Conservation (phyloP, 2,888 invertebrate species). For the Eledone cirrhosa region DNA sequence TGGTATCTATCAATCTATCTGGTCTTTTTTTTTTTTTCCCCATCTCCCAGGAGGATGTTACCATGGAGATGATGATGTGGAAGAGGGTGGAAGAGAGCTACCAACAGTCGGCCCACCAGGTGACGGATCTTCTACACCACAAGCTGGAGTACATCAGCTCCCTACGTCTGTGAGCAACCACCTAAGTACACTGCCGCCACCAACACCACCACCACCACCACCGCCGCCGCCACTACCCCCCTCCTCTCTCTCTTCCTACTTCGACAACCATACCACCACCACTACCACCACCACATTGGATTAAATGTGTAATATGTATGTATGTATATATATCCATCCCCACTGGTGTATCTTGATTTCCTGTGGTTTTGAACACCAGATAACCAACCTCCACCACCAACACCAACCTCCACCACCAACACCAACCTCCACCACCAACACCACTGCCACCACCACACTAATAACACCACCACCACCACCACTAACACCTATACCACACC, state of each 20-base stretch:
- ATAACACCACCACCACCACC: background rate
- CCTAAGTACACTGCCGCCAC: background rate
- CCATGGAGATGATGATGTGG: conserved; percentile 51
- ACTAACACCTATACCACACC: background rate
- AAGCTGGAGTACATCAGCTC: conserved; percentile 58
- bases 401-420: no score
- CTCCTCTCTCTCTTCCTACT: no score
- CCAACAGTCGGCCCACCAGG: conserved; percentile 55
- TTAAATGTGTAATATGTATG: background rate
- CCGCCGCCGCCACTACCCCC: no score
- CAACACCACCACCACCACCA: background rate
- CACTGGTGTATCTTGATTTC: background rate
- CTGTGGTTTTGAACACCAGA: background rate
- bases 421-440: background rate
- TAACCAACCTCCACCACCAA: no score
- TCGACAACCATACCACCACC: no score
- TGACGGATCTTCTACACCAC: conserved; percentile 56
- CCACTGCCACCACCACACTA: background rate
- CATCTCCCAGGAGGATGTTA: conserved; percentile 44
- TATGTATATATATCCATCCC: no score
- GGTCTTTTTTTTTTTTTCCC: background rate
- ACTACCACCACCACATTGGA: no score
- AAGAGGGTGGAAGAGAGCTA: conserved; percentile 55
- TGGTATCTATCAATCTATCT: background rate
- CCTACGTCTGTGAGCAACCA: conserved; percentile 39